Conservation (phyloP, 2,888 invertebrate genomes). For the Anthrax anthrax region DNA sequence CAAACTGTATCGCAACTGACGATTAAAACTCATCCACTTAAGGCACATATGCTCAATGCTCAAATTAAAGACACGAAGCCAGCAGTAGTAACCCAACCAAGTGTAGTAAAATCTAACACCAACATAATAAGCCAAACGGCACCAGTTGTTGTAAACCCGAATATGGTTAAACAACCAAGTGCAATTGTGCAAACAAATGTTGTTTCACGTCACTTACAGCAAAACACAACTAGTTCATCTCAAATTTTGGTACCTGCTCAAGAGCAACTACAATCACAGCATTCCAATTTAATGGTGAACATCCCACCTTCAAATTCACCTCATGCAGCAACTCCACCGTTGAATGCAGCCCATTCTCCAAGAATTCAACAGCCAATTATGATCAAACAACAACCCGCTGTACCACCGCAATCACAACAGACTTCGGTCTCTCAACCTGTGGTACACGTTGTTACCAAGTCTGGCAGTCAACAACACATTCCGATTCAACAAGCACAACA, state of each 20-base stretch:
- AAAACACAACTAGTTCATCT: background rate
- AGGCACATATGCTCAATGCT: conserved; percentile 46
- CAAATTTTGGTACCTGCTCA: conserved; percentile 1
- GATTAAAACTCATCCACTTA: conserved; percentile 40
- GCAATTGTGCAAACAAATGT: conserved; percentile 7
- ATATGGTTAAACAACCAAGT: conserved; percentile 7
- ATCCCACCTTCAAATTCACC: conserved; percentile 26
- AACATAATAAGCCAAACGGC: conserved; percentile 9
- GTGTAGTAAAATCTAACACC: conserved; percentile 1
- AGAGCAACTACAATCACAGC: conserved; percentile 11
- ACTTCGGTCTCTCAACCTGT: conserved; percentile 5
- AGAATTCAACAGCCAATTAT: conserved; percentile 15
- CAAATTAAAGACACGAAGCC: conserved; percentile 25
- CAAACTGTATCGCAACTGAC: conserved; percentile 22
- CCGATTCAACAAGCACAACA: conserved; percentile 14
- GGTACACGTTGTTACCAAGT: conserved; percentile 8
- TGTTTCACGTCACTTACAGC: conserved; percentile 3
- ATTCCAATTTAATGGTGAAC: conserved; percentile 23
- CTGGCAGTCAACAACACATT: conserved; percentile 1
- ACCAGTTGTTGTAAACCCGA: conserved; percentile 22
- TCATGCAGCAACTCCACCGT: conserved; percentile 17
- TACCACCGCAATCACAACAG: conserved; percentile 14
- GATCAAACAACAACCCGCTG: conserved; percentile 7
- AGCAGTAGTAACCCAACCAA: conserved; percentile 15
- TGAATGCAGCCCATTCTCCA: conserved; percentile 17